A percentile compares a stretch with the other conserved stretches of the same genome.
Evolutionary conservation across 2,888 invertebrate genomes (phyloP).

Genomic region (Drosophila paracracens): DNA sequence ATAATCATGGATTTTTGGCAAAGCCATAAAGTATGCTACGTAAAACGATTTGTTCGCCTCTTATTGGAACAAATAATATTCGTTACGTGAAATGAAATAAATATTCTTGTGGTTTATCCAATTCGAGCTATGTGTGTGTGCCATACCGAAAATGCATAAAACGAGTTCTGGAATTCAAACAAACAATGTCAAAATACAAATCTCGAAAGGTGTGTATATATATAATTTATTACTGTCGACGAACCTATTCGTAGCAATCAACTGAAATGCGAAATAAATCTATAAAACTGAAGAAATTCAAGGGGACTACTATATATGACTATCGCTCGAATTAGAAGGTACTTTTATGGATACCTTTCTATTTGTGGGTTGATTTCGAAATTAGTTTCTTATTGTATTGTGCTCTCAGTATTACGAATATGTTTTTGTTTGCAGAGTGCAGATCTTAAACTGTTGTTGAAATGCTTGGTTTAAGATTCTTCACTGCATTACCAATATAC

Average conservation of each 20-base stretch:
- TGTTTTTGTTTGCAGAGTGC: too few relatives aligned
- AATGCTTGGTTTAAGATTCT: neutral
- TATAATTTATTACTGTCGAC: constrained; percentile 28
- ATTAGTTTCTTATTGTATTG: neutral
- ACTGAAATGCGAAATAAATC: constrained; percentile 59
- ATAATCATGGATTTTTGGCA: neutral
- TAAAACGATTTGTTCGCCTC: neutral
- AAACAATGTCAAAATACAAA: constrained; percentile 15
- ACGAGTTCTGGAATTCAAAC: constrained; percentile 37
- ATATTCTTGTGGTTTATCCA: neutral
- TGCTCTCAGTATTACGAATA: neutral
- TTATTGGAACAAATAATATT: neutral
- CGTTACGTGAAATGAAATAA: neutral
- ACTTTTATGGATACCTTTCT: neutral
- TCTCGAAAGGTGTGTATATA: constrained; percentile 41
- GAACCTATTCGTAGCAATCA: constrained; percentile 35
- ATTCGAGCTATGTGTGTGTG: neutral
- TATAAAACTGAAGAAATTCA: constrained; percentile 51
- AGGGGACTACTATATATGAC: neutral
- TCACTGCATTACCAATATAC: neutral
- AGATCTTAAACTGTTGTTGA: too few relatives aligned
- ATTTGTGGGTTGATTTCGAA: neutral
- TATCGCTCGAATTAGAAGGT: neutral
- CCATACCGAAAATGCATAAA: too few relatives aligned
- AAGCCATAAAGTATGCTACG: neutral